phyloP scores from a whole-genome alignment of 2,888 invertebrate species.

The Timema cristinae region DNA sequence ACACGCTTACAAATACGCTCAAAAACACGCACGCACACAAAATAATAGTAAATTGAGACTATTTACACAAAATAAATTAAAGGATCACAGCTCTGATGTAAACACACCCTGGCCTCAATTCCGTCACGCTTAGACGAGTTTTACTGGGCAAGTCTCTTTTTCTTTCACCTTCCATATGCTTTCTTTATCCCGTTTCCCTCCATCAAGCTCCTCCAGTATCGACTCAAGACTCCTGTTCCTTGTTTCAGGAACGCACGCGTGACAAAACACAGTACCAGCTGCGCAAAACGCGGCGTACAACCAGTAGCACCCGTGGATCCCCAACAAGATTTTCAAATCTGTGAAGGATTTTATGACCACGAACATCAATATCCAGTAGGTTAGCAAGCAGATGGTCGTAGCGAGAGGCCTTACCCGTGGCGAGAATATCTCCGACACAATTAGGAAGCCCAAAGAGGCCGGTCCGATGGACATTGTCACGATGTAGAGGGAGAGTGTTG shows the following conservation, averaged over 20 bases:
- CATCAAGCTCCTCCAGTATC: constrained; percentile 41
- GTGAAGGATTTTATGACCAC: constrained; percentile 46
- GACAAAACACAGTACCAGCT: constrained; percentile 40
- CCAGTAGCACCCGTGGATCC: constrained; percentile 45
- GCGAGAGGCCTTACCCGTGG: constrained; percentile 21
- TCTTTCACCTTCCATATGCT: too few species aligned
- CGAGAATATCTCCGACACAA: constrained; percentile 25
- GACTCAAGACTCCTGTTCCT: constrained; percentile 45
- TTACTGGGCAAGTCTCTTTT: too few species aligned
- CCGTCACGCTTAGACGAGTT: too few species aligned
- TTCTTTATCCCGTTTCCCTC: not conserved
- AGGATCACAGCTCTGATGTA: too few species aligned
- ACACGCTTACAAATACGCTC: not conserved
- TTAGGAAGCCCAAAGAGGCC: constrained; percentile 20
- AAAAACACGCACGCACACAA: not conserved
- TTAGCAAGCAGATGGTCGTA: constrained; percentile 28
- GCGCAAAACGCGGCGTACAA: constrained; percentile 44
- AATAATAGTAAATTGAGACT: too few species aligned
- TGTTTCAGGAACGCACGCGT: constrained; percentile 47
- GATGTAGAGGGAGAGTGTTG: constrained; percentile 19
- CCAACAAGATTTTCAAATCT: constrained; percentile 42
- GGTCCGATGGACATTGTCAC: constrained; percentile 19
- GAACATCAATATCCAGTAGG: constrained; percentile 42
- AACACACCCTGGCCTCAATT: too few species aligned
- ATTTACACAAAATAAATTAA: too few species aligned